Base-by-base conservation (phyloP, 2,797 vertebrate species). In the Rhodeus uyekii region DNA sequence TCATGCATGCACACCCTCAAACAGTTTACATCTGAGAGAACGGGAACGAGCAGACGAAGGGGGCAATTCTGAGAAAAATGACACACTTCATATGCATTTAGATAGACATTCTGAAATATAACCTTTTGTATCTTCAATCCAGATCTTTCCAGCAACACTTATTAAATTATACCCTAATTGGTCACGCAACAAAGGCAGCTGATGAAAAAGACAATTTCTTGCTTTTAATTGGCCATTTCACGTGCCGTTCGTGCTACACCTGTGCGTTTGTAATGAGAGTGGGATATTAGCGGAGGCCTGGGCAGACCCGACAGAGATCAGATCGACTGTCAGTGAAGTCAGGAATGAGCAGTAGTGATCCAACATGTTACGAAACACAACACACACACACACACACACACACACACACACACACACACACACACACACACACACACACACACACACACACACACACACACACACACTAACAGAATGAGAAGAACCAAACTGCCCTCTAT, bases 111-210 rank as follows among this genome's bases (percentile, higher is more conserved):
- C 91, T 93, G 86, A 91, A 89, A 94, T 95, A 94, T 96, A 95
- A 94, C 94, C 95, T 96, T 96, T 95, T 94, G 94, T 95, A 93
- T 95, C 93, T 95, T 93, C 93, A 95, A 95, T 95, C 95, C 95
- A 89, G 91, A 93, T 94, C 92, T 94, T 93, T 93, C 92, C 93
- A 95, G 92, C 91, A 93, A 95, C 95, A 89, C 90, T 95, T 93
- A 97, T 95, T 96, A 96, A 97, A 95, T 96, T 95, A 96, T 97
- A 94, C 95, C 94, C 94, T 96, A 95, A 97, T 97, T 97, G 95
- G 96, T 96, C 95, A 96, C 94, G 92, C 93, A 91, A 92, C 93
- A 93, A 95, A 96, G 92, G 93, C 94, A 95, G 94, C 95, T 97
- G 96, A 97, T 96, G 94, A 96, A 96, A 96, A 96, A 94, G 89